These are phyloP conservation scores for Microcebus lehilahytsara DNA, from an alignment of 2,113 vertebrate genomes.

Conservation along the genomic window DNA sequence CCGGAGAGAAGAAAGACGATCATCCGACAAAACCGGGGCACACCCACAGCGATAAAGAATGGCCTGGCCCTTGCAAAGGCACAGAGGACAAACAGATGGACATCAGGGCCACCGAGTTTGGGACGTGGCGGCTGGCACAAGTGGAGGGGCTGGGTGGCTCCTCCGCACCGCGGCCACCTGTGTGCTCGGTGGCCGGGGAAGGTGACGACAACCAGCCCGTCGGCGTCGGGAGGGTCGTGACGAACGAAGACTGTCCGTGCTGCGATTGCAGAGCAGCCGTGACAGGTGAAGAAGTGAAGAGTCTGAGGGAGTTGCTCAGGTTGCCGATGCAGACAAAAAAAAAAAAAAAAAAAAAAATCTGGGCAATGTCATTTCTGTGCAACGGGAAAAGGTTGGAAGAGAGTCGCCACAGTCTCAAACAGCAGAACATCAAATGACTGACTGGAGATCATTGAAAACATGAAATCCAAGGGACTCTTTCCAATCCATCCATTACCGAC, in stretches of 20 bases:
- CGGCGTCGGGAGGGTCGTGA: slow-evolving; percentile 91
- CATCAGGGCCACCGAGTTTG: slow-evolving; percentile 84
- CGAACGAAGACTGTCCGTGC: slow-evolving; percentile 88
- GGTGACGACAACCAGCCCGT: slow-evolving; percentile 89
- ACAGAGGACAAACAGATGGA: slow-evolving; percentile 90
- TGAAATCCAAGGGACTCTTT: slow-evolving; percentile 92
- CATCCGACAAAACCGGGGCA: slow-evolving; percentile 92
- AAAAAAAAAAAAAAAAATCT: slow-evolving; percentile 86
- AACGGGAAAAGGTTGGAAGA: slow-evolving; percentile 89
- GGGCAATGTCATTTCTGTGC: slow-evolving; percentile 89
- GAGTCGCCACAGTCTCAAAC: slow-evolving; percentile 91
- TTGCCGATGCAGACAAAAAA: slow-evolving; percentile 88
- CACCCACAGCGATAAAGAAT: slow-evolving; percentile 93
- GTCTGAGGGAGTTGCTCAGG: slow-evolving; percentile 91
- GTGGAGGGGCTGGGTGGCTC: slow-evolving; percentile 90
- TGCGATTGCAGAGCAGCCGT: slow-evolving; percentile 84
- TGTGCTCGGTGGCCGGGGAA: slow-evolving; percentile 89
- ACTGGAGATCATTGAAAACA: slow-evolving; percentile 89
- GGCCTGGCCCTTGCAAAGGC: slow-evolving; percentile 90
- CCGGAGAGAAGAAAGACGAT: slow-evolving; percentile 92
- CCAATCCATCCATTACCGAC: slow-evolving; percentile 92
- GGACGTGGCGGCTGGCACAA: slow-evolving; percentile 91
- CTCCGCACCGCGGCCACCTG: slow-evolving; percentile 87
- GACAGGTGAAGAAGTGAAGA: slow-evolving; percentile 74
- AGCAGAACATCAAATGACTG: slow-evolving; percentile 91